Evolutionary conservation across 2,797 vertebrate genomes (phyloP).

Genomic region (Graptemys geographica): DNA sequence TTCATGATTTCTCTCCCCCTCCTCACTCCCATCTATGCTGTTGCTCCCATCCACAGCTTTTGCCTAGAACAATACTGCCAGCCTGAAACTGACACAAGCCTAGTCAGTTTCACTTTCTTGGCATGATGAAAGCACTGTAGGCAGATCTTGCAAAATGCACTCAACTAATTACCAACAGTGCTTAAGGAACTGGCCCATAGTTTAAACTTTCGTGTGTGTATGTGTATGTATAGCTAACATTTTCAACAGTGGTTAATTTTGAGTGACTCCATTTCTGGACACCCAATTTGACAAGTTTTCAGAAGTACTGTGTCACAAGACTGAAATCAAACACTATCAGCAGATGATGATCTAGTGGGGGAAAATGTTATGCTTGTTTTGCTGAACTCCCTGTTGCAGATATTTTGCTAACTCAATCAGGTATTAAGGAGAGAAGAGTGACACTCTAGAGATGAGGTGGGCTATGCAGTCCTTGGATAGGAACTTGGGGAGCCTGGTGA

Average conservation of each 20-base stretch:
- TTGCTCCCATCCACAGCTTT: not conserved
- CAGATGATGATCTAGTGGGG: not conserved
- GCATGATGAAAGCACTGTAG: not conserved
- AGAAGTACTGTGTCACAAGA: not conserved
- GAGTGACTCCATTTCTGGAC: not conserved
- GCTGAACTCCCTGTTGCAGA: not conserved
- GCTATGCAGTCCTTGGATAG: not conserved
- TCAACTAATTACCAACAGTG: fast-evolving
- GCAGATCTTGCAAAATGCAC: not conserved
- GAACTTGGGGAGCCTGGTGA: not conserved
- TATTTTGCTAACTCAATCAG: not conserved
- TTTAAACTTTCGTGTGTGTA: not conserved
- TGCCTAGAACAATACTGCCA: not conserved
- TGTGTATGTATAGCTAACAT: not conserved
- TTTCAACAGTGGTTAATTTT: not conserved
- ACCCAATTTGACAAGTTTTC: not conserved
- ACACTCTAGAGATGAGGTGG: not conserved
- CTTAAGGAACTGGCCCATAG: not conserved
- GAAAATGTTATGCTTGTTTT: not conserved
- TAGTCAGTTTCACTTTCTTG: not conserved
- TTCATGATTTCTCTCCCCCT: not conserved
- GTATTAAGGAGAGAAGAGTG: not conserved
- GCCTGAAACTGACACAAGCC: not conserved
- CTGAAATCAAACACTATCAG: not conserved
- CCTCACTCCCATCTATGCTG: fast-evolving